These are phyloP conservation scores for Petromus typicus DNA, from an alignment of 2,113 vertebrate species.

Conservation along the genomic window DNA sequence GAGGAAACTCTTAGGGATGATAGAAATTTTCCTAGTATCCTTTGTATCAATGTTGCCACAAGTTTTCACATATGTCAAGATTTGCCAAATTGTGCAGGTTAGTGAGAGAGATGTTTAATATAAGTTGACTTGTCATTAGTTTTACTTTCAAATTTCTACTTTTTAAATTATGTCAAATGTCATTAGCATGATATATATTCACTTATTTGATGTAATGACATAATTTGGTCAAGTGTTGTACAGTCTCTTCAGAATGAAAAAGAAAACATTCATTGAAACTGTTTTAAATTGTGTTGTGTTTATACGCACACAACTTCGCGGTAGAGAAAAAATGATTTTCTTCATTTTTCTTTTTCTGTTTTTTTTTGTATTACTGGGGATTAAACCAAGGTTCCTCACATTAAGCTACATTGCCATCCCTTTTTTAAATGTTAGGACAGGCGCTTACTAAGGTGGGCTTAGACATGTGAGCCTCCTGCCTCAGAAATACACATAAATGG, in stretches of 20 bases:
- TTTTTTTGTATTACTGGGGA: not conserved
- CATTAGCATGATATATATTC: not conserved
- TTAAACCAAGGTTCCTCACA: not conserved
- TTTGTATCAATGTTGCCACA: not conserved
- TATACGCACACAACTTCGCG: not conserved
- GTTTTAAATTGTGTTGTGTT: not conserved
- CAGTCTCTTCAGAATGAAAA: not conserved
- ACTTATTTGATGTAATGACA: not conserved
- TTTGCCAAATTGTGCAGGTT: not conserved
- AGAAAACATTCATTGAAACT: not conserved
- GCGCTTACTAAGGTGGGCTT: not conserved
- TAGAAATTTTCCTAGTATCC: not conserved
- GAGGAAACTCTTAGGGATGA: not conserved
- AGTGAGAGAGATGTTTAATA: not conserved
- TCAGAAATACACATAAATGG: not conserved
- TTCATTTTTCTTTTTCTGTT: not conserved
- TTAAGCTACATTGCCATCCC: not conserved
- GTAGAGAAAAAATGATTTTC: not conserved
- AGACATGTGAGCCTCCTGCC: not conserved
- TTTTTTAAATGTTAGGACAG: not conserved
- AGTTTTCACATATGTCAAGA: not conserved
- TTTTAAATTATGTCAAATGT: not conserved
- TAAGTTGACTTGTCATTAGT: conserved; percentile 1
- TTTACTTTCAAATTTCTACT: conserved; percentile 27
- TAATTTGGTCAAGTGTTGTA: not conserved